phyloP scores from a whole-genome alignment of 2,113 vertebrate species.

The Ophthalmolycus amberensis region DNA sequence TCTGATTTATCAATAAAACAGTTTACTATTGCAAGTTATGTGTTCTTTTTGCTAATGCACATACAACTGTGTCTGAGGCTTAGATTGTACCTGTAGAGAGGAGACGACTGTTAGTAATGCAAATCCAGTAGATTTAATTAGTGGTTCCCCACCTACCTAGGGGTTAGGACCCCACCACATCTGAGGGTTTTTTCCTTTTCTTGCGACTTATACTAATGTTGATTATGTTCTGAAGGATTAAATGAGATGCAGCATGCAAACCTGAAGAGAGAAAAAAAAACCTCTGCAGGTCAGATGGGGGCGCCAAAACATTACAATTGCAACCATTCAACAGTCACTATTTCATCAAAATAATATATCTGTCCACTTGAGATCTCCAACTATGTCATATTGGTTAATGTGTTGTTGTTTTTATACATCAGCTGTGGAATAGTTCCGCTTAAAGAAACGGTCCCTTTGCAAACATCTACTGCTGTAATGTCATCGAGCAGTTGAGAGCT shows the following conservation, averaged over 20 bases:
- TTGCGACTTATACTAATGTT: too few species aligned
- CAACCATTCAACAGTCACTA: neutral
- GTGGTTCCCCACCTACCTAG: neutral
- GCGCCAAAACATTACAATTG: slow-evolving; percentile 46
- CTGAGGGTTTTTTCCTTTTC: neutral
- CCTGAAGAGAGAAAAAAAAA: neutral
- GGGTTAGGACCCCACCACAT: too few species aligned
- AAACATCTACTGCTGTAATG: neutral
- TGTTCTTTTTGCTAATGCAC: neutral
- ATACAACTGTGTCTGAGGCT: neutral
- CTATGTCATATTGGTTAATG: neutral
- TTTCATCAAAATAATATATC: slow-evolving; percentile 19
- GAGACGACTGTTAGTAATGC: neutral
- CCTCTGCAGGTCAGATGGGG: slow-evolving; percentile 31
- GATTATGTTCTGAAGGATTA: neutral
- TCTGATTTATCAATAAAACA: slow-evolving; percentile 22
- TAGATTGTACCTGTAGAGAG: neutral
- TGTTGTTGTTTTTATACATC: neutral
- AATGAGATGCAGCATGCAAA: neutral
- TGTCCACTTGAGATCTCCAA: neutral
- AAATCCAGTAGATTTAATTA: neutral
- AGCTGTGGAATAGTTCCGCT: neutral
- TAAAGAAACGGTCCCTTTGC: neutral
- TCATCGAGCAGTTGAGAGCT: neutral
- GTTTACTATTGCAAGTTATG: neutral